phyloP scores from a whole-genome alignment of 1,140 invertebrate species.

The Hermetia illucens region DNA sequence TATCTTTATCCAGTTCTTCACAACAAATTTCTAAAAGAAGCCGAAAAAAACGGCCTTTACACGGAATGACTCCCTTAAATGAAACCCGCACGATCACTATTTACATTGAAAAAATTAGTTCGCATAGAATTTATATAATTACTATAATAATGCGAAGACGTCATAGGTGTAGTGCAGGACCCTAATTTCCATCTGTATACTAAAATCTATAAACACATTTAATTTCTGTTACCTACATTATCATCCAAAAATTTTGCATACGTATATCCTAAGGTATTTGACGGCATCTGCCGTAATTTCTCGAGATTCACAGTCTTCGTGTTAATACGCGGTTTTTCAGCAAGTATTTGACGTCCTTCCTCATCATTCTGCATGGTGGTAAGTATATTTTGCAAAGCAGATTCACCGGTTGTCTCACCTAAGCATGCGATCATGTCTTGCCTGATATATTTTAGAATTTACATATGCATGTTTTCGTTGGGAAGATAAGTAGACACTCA shows the following conservation, averaged over 20 bases:
- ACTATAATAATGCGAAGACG: no score
- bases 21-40: no score
- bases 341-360: conserved; percentile 60
- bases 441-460: conserved; percentile 24
- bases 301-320: conserved; percentile 66
- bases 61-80: no score
- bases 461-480: no score
- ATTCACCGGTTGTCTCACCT: conserved; percentile 73
- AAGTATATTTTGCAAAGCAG: conserved; percentile 54
- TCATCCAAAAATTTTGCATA: conserved; percentile 71
- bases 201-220: no score
- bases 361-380: conserved; percentile 36
- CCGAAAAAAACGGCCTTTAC: no score
- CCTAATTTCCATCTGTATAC: no score
- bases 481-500: conserved; percentile 5
- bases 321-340: conserved; percentile 75
- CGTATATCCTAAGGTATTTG: conserved; percentile 65
- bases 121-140: no score
- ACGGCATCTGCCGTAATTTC: conserved; percentile 52
- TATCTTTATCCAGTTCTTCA: no score
- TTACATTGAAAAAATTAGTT: no score
- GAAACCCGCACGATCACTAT: no score
- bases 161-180: no score
- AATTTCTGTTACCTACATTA: conserved; percentile 42
- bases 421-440: conserved; percentile 90